Evolutionary conservation across 2,113 vertebrate genomes (phyloP), one percentile per base, ranked within the genome.

Genomic region (Ranitomeya variabilis): DNA sequence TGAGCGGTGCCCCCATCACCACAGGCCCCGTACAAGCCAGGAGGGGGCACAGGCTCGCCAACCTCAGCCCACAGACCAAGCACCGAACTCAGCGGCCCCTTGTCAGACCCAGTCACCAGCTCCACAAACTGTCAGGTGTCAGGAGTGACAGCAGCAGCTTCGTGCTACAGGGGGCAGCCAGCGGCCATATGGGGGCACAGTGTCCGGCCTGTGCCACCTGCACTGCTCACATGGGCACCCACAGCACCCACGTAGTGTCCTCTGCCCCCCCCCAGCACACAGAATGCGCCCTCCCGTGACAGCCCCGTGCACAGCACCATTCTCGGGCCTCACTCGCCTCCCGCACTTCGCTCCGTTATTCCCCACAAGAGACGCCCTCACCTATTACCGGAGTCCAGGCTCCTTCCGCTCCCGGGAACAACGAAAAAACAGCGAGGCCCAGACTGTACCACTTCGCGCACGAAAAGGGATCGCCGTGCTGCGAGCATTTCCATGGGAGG

Each of bases 331-430:
- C 45, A 21, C 51, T 51, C 15, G 7, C 73, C 6, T 9, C 12
- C 57, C 1, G 37, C 45, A 60, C 26, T 10, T 8, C 0, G 23
- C 11, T 82, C 80, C 80, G 6, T 2, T 21, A 31, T 4, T 16
- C 31, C 59, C 23, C 19, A 8, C 19, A 52, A 12, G 18, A 37
- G 18, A 6, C 12, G 18, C 80, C 80, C 87, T 62, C 60, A 76
- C 81, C 80, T 83, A 74, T 62, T 31, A 83, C 80, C 87, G 80
- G 59, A 83, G 80, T 55, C 80, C 23, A 21, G 59, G 45, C 45
- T 66, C 57, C 87, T 88, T 88, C 87, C 87, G 87, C 80, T 88
- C 87, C 87, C 87, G 87, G 87, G 87, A 84, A 88, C 87, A 88
- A 88, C 87, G 87, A 78, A 77, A 21, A 57, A 55, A 80, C 80